Evolutionary conservation across 2,113 vertebrate species (phyloP).

Genomic region (Ancistrus triradiatus): DNA sequence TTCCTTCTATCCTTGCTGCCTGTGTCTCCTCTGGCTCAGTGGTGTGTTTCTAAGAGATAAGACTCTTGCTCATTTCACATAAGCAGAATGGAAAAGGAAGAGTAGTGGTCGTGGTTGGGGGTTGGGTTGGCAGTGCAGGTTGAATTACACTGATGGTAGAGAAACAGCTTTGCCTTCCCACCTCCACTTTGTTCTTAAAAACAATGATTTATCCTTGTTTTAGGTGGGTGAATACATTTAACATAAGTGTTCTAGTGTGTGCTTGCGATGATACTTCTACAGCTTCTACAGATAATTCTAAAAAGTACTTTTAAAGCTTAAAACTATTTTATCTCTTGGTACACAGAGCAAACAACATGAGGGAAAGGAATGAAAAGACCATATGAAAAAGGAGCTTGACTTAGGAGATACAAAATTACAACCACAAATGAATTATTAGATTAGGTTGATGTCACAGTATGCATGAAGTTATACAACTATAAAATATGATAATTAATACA

Average conservation of each 20-base stretch:
- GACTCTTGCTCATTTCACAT: slow-evolving; percentile 76
- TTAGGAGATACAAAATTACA: no score
- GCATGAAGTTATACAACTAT: no score
- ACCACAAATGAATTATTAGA: no score
- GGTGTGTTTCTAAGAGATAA: slow-evolving; percentile 77
- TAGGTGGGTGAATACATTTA: slow-evolving; percentile 26
- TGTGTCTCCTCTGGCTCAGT: slow-evolving; percentile 71
- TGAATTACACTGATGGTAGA: slow-evolving; percentile 24
- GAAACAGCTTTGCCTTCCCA: slow-evolving; percentile 14
- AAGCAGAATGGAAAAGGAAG: slow-evolving; percentile 63
- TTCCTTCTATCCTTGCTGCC: slow-evolving; percentile 53
- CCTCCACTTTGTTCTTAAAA: slow-evolving; percentile 33
- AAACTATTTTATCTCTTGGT: slow-evolving; percentile 3
- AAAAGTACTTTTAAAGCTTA: not conserved
- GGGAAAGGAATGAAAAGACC: not conserved
- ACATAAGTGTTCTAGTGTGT: slow-evolving; percentile 10
- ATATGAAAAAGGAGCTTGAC: no score
- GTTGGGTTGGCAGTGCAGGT: slow-evolving; percentile 28
- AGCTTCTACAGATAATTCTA: no score
- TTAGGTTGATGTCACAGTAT: no score
- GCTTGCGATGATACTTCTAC: not conserved
- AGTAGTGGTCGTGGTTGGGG: slow-evolving; percentile 26
- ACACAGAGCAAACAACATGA: not conserved
- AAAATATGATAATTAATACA: no score
- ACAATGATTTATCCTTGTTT: slow-evolving; percentile 37